A percentile compares a stretch with the other conserved stretches of the same genome.
phyloP scores from a whole-genome alignment of 2,888 invertebrate genomes.

The Craniophora ligustri region DNA sequence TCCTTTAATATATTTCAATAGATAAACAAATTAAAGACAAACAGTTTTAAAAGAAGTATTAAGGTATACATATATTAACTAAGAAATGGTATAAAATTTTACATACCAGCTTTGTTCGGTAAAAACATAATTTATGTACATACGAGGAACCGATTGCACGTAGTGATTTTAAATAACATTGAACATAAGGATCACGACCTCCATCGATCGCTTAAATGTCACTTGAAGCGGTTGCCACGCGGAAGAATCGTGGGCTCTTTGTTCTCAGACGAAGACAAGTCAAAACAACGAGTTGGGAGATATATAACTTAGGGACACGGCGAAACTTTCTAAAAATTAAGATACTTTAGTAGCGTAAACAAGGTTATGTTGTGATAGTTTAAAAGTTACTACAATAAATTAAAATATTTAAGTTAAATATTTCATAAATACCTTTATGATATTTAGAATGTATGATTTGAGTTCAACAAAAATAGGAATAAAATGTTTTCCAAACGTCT shows the following conservation, averaged over 20 bases:
- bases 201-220: constrained; percentile 84
- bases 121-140: background rate
- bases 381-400: constrained; percentile 49
- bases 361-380: constrained; percentile 47
- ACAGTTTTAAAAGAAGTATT: no score
- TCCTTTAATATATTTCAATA: no score
- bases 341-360: constrained; percentile 57
- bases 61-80: background rate
- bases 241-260: constrained; percentile 80
- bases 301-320: constrained; percentile 71
- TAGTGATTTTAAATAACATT: constrained; percentile 57
- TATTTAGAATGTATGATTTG: constrained; percentile 58
- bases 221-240: constrained; percentile 80
- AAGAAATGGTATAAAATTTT: background rate
- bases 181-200: constrained; percentile 75
- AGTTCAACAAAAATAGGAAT: constrained; percentile 66
- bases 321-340: constrained; percentile 68
- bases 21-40: no score
- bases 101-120: background rate
- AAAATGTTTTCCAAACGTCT: constrained; percentile 76
- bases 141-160: constrained; percentile 41
- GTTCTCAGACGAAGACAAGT: constrained; percentile 74
- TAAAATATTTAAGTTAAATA: no score
- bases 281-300: constrained; percentile 79
- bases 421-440: no score